phyloP scores from a whole-genome alignment of 2,113 vertebrate species.

The Mesocricetus auratus region DNA sequence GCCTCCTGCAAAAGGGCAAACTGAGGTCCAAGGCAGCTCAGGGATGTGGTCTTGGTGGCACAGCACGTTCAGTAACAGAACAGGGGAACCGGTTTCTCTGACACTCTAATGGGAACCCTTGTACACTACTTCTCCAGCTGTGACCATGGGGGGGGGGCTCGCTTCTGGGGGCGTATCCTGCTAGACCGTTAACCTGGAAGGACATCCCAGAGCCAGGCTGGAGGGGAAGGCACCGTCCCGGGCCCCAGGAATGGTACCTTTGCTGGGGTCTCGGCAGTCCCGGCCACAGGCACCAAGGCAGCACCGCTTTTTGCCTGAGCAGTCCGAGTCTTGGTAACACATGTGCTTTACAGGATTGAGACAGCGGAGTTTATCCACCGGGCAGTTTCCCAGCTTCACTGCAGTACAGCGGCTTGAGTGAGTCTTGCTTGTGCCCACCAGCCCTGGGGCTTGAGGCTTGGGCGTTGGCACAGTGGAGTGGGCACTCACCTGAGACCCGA shows the following conservation, averaged over 20 bases:
- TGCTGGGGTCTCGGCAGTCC: slow-evolving; percentile 69
- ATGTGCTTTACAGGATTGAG: slow-evolving; percentile 64
- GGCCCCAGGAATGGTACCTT: slow-evolving; percentile 24
- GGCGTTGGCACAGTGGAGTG: background rate
- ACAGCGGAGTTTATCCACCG: slow-evolving; percentile 12
- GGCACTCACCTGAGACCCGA: slow-evolving; percentile 58
- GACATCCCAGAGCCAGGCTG: background rate
- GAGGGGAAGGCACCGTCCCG: accelerated
- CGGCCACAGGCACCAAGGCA: slow-evolving; percentile 68
- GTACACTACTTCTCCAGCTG: background rate
- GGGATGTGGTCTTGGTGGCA: background rate
- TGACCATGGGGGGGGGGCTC: background rate
- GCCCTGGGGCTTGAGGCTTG: background rate
- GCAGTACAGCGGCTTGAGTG: slow-evolving; percentile 42
- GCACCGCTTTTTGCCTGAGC: background rate
- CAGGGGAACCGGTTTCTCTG: background rate
- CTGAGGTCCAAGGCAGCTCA: background rate
- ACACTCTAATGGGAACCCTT: background rate
- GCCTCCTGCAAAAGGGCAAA: background rate
- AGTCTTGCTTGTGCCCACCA: background rate
- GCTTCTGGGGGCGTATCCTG: background rate
- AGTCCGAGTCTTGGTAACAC: slow-evolving; percentile 55
- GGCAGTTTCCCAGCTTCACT: slow-evolving; percentile 75
- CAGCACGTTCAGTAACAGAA: background rate
- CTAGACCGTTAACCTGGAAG: background rate